Conservation (phyloP, 2,888 invertebrate species). For the Leptinotarsa haldemani region DNA sequence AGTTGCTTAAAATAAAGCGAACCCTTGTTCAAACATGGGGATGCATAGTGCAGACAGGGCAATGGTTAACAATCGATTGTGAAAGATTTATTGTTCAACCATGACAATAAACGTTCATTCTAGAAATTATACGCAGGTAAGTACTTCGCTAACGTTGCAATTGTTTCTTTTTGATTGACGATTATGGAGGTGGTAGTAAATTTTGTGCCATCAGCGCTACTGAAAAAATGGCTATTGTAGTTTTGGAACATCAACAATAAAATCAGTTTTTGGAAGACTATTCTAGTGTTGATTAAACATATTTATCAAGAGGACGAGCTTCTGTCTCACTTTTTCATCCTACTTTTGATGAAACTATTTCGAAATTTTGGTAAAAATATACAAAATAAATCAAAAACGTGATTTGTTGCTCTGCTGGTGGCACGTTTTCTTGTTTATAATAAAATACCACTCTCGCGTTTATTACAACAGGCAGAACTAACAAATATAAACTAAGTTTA, state of each 20-base stretch:
- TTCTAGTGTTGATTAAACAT: too few relatives aligned
- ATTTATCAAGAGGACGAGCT: too few relatives aligned
- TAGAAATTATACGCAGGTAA: neutral
- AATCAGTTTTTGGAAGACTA: too few relatives aligned
- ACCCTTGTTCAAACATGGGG: constrained; percentile 2
- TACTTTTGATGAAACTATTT: too few relatives aligned
- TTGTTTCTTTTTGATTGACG: neutral
- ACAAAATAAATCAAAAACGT: too few relatives aligned
- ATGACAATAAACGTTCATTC: constrained; percentile 3
- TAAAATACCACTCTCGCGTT: constrained; percentile 34
- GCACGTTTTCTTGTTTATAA: constrained; percentile 27
- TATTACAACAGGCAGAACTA: constrained; percentile 23
- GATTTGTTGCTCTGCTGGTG: constrained; percentile 19
- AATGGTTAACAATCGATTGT: constrained; percentile 3
- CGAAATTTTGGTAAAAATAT: too few relatives aligned
- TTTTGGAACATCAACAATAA: neutral
- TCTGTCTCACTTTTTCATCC: too few relatives aligned
- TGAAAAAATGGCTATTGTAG: neutral
- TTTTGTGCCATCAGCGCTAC: neutral
- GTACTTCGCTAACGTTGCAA: neutral
- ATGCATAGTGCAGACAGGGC: constrained; percentile 1
- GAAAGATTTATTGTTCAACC: constrained; percentile 3
- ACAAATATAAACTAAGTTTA: constrained; percentile 29
- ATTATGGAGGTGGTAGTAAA: neutral
- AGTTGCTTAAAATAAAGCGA: neutral